Evolutionary conservation across 2,888 invertebrate species (phyloP).

Genomic region (Limnephilus lunatus): DNA sequence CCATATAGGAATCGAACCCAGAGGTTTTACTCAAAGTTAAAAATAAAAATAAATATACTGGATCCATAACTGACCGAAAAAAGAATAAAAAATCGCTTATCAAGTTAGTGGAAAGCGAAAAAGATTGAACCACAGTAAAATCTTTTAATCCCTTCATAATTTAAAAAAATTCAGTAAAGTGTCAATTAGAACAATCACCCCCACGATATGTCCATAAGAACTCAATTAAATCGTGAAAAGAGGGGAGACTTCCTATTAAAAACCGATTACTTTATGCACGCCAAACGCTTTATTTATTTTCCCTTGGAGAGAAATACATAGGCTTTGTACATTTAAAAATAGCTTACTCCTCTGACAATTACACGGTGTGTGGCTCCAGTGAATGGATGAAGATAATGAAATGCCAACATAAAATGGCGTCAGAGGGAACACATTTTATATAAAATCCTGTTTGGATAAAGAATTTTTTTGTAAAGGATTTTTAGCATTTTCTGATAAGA

Average conservation of each 20-base stretch:
- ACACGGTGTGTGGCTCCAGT: conserved; percentile 51
- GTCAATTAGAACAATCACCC: neutral
- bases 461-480: conserved; percentile 12
- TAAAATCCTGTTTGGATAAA: conserved; percentile 6
- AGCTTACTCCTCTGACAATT: conserved; percentile 50
- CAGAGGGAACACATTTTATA: conserved; percentile 38
- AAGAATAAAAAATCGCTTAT: too few relatives aligned
- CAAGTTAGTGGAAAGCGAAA: neutral
- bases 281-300: conserved; percentile 30
- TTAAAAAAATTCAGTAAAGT: neutral
- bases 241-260: conserved; percentile 15
- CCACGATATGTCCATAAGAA: neutral
- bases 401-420: conserved; percentile 48
- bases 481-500: neutral
- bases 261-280: conserved; percentile 23
- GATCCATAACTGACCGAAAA: too few relatives aligned
- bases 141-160: neutral
- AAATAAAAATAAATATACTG: too few relatives aligned
- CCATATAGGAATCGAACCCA: too few relatives aligned
- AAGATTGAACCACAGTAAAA: neutral
- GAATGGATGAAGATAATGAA: conserved; percentile 51
- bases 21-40: too few relatives aligned
- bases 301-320: conserved; percentile 35
- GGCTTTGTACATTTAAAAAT: conserved; percentile 47
- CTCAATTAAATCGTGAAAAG: conserved; percentile 7